These are phyloP conservation scores for Diadophis punctatus DNA, from an alignment of 2,113 vertebrate species.

Conservation along the genomic window DNA sequence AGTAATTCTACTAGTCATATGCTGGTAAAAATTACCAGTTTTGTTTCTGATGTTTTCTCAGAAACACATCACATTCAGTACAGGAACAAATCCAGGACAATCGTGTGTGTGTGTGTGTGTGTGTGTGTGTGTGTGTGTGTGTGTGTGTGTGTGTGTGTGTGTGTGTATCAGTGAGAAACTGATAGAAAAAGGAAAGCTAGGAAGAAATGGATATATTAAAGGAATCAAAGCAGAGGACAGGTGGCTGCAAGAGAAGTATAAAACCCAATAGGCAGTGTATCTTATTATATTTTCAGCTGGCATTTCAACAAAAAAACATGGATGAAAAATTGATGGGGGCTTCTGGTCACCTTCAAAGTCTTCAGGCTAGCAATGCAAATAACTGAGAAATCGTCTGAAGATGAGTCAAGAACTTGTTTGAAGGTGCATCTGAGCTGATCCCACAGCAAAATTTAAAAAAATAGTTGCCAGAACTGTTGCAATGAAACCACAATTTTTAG, in stretches of 20 bases:
- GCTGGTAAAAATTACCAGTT: neutral
- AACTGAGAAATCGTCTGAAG: neutral
- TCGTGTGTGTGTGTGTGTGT: too few species aligned
- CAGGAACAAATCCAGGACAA: neutral
- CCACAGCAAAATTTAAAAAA: neutral
- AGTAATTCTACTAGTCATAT: neutral
- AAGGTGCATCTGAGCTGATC: neutral
- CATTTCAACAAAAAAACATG: neutral
- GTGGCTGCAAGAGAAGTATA: neutral
- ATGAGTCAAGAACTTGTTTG: neutral
- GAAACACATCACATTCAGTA: neutral
- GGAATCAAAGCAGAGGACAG: neutral
- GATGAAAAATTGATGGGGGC: neutral
- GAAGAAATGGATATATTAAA: neutral
- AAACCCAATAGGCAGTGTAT: neutral
- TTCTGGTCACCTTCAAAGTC: neutral
- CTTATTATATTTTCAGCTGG: neutral
- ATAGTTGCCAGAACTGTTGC: neutral
- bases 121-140: neutral
- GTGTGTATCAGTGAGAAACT: neutral
- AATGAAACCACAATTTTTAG: neutral
- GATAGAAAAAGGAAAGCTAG: neutral
- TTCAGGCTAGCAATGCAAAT: neutral
- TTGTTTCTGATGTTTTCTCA: neutral
- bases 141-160: accelerated